Percentiles rank a stretch among this genome's conserved stretches.
Evolutionary conservation across 64 coral and sea anemone genomes (phyloP).

Genomic region (Trachythela sp.): DNA sequence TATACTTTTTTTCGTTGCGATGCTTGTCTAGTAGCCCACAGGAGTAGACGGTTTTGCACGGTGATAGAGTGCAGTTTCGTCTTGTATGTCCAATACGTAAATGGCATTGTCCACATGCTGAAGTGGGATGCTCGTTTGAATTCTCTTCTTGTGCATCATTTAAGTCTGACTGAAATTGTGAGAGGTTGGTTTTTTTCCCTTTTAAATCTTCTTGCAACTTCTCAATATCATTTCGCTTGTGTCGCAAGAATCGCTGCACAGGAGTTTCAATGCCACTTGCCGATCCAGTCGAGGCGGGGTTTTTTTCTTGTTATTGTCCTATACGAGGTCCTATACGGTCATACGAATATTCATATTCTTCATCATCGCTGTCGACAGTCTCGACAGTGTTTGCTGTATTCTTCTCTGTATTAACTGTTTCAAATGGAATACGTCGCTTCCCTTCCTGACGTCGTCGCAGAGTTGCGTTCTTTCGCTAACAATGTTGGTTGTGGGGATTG

Average conservation of each 20-base stretch:
- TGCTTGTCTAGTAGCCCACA: background rate
- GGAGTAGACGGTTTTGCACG: background rate
- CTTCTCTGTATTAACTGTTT: background rate
- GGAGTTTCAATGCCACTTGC: background rate
- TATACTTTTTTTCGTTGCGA: background rate
- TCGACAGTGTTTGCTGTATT: background rate
- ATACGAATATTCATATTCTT: too few relatives aligned
- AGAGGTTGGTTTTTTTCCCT: background rate
- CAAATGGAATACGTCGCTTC: background rate
- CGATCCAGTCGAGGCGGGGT: background rate
- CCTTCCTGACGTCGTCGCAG: background rate
- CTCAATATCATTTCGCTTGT: background rate
- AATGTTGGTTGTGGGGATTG: background rate
- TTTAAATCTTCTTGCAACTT: background rate
- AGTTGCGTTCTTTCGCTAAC: background rate
- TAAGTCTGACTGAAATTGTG: background rate
- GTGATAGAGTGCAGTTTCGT: slow-evolving; percentile 5
- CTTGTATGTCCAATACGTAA: background rate
- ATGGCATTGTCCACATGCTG: background rate
- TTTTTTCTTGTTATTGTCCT: background rate
- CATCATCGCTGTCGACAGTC: background rate
- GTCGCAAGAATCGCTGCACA: background rate
- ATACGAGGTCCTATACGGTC: too few relatives aligned
- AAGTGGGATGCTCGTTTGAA: background rate
- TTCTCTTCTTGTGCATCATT: too few relatives aligned